These are phyloP conservation scores for Anastrepha obliqua DNA, from an alignment of 1,140 invertebrate species.

Conservation along the genomic window DNA sequence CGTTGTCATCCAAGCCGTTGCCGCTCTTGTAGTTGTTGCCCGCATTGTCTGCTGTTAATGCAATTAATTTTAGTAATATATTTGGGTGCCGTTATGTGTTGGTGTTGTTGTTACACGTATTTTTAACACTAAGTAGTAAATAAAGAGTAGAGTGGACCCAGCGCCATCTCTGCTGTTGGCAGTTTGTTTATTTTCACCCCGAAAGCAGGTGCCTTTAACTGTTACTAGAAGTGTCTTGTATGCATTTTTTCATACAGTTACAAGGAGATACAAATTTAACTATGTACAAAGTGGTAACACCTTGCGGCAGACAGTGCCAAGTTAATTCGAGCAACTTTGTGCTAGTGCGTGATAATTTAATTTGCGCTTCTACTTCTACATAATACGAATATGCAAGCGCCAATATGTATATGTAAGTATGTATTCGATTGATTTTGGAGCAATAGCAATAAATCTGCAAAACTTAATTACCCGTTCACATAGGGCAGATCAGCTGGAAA, in stretches of 20 bases:
- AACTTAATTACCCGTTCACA: no score
- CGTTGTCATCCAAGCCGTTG: constrained; percentile 39
- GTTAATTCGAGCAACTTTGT: background rate
- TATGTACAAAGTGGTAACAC: background rate
- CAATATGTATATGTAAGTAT: background rate
- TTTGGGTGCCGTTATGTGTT: background rate
- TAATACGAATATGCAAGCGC: no score
- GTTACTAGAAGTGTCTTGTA: background rate
- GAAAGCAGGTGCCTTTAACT: constrained; percentile 49
- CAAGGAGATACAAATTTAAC: background rate
- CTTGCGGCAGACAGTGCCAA: background rate
- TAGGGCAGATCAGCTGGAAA: no score
- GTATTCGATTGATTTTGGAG: background rate
- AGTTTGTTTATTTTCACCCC: constrained; percentile 21
- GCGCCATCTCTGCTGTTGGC: no score
- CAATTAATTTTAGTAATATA: constrained; percentile 56
- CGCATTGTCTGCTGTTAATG: constrained; percentile 47
- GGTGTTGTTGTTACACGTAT: constrained; percentile 13
- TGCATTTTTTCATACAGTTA: background rate
- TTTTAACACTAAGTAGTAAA: constrained; percentile 8
- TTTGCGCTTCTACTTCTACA: background rate
- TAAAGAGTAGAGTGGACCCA: background rate
- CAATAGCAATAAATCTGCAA: no score
- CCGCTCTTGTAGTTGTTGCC: background rate
- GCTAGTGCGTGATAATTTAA: background rate